Evolutionary conservation across 2,113 vertebrate genomes (phyloP).

Genomic region (Podocnemis expansa): DNA sequence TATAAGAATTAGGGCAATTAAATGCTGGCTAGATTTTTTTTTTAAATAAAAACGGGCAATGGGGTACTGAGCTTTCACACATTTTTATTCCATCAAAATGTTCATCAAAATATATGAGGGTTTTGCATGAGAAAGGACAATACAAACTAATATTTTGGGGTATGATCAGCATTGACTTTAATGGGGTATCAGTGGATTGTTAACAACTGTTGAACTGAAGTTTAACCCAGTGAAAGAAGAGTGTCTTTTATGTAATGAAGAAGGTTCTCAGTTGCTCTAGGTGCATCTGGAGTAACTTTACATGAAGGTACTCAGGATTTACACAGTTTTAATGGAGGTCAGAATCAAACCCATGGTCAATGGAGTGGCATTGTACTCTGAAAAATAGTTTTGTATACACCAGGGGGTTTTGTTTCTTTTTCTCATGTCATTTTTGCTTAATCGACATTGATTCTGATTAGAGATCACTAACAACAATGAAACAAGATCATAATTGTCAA

Average conservation of each 20-base stretch:
- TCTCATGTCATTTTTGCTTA: not conserved
- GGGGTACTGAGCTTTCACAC: not conserved
- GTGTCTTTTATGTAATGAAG: not conserved
- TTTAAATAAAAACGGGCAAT: not conserved
- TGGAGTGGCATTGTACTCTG: not conserved
- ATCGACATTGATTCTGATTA: not conserved
- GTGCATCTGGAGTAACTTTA: not conserved
- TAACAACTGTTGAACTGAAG: not conserved
- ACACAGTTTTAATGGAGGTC: not conserved
- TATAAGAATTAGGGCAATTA: conserved; percentile 57
- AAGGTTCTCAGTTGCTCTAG: not conserved
- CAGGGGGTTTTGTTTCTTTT: not conserved
- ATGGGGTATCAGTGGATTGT: not conserved
- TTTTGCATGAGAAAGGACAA: not conserved
- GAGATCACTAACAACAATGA: not conserved
- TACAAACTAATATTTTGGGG: not conserved
- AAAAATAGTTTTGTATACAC: not conserved
- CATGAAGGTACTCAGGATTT: not conserved
- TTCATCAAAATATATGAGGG: not conserved
- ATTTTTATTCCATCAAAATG: not conserved
- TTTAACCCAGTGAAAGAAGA: not conserved
- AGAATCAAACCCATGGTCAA: not conserved
- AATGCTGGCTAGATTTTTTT: conserved; percentile 13
- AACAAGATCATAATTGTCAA: not conserved
- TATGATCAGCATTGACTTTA: not conserved